Evolutionary conservation across 2,113 vertebrate species (phyloP).

Genomic region (Pyxicephalus adspersus): DNA sequence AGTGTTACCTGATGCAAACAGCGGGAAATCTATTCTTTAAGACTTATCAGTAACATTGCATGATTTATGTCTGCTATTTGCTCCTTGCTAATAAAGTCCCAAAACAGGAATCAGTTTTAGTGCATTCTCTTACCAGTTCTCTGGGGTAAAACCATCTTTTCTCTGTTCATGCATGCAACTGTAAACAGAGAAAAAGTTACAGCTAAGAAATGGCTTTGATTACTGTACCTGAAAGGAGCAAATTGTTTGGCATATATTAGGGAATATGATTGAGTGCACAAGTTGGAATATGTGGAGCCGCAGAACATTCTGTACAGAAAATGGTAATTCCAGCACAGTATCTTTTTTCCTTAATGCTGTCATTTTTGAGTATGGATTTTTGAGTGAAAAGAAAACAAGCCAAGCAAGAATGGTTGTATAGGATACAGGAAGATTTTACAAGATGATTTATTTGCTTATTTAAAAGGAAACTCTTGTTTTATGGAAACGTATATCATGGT

Average conservation of each 20-base stretch:
- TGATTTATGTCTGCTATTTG: slow-evolving; percentile 46
- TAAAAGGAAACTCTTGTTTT: too few relatives aligned
- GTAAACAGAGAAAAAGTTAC: slow-evolving; percentile 44
- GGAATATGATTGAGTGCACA: slow-evolving; percentile 46
- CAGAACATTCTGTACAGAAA: slow-evolving; percentile 44
- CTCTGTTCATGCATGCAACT: slow-evolving; percentile 29
- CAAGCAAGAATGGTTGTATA: not conserved
- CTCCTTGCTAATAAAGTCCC: slow-evolving; percentile 26
- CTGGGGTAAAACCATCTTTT: slow-evolving; percentile 21
- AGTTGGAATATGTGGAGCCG: slow-evolving; percentile 38
- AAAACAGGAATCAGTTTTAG: slow-evolving; percentile 36
- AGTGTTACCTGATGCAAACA: slow-evolving; percentile 1
- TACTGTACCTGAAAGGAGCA: slow-evolving; percentile 52
- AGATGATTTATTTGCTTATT: too few relatives aligned
- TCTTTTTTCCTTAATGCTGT: slow-evolving; percentile 37
- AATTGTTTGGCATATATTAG: slow-evolving; percentile 53
- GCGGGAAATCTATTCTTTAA: slow-evolving; percentile 18
- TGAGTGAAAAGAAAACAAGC: slow-evolving; percentile 9
- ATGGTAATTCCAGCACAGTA: slow-evolving; percentile 22
- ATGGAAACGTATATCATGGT: too few relatives aligned
- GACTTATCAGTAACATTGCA: slow-evolving; percentile 7
- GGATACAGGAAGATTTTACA: too few relatives aligned
- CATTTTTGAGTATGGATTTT: slow-evolving; percentile 19
- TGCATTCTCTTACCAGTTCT: slow-evolving; percentile 22
- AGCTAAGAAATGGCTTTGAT: slow-evolving; percentile 44